phyloP scores from a whole-genome alignment of 2,888 invertebrate species.

The Ormyrus thymus region DNA sequence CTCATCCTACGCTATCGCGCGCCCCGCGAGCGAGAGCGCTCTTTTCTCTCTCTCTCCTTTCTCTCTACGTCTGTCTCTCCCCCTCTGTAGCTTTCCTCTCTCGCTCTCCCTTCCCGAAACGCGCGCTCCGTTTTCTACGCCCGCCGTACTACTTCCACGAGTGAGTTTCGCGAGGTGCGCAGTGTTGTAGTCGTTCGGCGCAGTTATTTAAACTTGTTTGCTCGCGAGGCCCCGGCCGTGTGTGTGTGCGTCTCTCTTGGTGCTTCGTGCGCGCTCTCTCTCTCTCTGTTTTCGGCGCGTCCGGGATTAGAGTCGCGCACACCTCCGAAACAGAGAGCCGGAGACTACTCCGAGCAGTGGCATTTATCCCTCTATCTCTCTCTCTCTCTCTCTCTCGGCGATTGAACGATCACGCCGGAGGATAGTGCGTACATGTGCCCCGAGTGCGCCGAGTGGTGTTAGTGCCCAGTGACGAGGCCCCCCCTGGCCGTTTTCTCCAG shows the following conservation, averaged over 20 bases:
- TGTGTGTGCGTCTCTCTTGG: neutral
- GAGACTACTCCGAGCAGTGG: no score
- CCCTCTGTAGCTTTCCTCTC: no score
- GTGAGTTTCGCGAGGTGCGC: neutral
- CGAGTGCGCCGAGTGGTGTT: neutral
- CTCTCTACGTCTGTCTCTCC: no score
- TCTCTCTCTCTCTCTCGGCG: slow-evolving; percentile 3
- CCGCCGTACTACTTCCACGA: neutral
- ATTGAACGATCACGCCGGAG: slow-evolving; percentile 31
- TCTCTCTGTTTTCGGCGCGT: no score
- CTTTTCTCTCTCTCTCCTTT: neutral
- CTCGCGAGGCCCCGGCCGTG: neutral
- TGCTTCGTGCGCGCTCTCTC: no score
- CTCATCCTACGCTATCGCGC: slow-evolving; percentile 46
- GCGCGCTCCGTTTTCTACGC: neutral
- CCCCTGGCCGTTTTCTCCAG: slow-evolving; percentile 20
- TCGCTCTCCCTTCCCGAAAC: no score
- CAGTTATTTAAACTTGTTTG: no score
- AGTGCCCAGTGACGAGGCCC: neutral
- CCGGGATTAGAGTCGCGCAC: neutral
- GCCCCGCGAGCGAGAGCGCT: neutral
- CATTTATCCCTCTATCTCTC: no score
- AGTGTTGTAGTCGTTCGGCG: slow-evolving; percentile 4
- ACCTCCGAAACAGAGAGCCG: neutral
- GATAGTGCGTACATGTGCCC: neutral